These are phyloP conservation scores for Tridacna gigas DNA, from an alignment of 2,888 invertebrate genomes.

Conservation along the genomic window DNA sequence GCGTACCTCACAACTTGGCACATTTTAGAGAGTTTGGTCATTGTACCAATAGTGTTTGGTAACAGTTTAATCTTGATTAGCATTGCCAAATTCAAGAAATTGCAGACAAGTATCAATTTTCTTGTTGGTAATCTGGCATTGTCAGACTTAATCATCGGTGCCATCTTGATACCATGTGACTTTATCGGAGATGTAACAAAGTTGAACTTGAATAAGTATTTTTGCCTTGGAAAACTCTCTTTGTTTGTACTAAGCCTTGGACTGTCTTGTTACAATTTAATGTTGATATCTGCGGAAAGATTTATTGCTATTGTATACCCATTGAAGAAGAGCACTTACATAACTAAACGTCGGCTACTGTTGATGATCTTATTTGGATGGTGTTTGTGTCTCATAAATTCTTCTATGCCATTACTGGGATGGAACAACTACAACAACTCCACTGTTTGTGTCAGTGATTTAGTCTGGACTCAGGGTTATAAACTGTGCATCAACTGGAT, in stretches of 20 bases:
- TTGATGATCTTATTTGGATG: constrained; percentile 35
- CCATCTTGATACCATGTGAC: constrained; percentile 44
- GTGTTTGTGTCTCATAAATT: constrained; percentile 13
- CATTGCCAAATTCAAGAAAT: constrained; percentile 26
- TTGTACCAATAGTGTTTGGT: constrained; percentile 43
- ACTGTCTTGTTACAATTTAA: constrained; percentile 39
- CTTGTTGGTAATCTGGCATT: constrained; percentile 44
- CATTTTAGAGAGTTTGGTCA: constrained; percentile 24
- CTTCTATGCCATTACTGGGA: constrained; percentile 34
- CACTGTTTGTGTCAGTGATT: constrained; percentile 30
- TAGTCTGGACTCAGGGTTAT: constrained; percentile 40
- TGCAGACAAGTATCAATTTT: constrained; percentile 41
- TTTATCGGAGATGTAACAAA: constrained; percentile 18
- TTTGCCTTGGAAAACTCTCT: constrained; percentile 42
- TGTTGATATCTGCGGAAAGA: constrained; percentile 50
- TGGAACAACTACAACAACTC: constrained; percentile 40
- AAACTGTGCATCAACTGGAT: constrained; percentile 35
- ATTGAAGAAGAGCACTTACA: neutral
- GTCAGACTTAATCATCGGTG: constrained; percentile 42
- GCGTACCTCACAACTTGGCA: constrained; percentile 30
- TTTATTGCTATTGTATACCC: constrained; percentile 41
- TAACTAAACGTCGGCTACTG: constrained; percentile 13
- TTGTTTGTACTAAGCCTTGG: constrained; percentile 49
- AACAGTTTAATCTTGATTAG: constrained; percentile 49
- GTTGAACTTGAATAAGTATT: constrained; percentile 32